A percentile compares a stretch with the other conserved stretches of the same genome.
Conservation (phyloP, 2,888 invertebrate species). For the Drosophila tripunctata region DNA sequence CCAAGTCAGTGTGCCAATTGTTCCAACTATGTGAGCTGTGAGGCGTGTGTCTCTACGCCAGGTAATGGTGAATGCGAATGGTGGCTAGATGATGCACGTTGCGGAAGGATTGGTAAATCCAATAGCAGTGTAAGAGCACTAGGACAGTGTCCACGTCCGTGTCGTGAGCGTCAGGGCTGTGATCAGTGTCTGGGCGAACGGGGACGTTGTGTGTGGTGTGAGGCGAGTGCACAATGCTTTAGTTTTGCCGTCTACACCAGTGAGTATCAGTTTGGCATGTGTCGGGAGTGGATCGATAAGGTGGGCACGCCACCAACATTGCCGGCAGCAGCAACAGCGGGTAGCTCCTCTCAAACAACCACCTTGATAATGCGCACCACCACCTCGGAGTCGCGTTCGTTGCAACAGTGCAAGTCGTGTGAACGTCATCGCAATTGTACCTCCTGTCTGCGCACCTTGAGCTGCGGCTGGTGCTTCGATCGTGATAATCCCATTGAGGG, state of each 20-base stretch:
- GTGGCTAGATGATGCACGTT: slow-evolving; percentile 95
- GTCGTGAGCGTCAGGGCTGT: slow-evolving; percentile 91
- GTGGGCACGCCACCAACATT: slow-evolving; percentile 82
- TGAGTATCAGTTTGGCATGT: slow-evolving; percentile 96
- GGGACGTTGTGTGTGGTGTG: slow-evolving; percentile 97
- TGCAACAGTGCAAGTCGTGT: slow-evolving; percentile 92
- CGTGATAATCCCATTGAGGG: slow-evolving; percentile 94
- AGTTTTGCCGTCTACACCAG: slow-evolving; percentile 98
- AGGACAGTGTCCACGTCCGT: slow-evolving; percentile 91
- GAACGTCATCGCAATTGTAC: slow-evolving; percentile 90
- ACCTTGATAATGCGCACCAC: slow-evolving; percentile 37
- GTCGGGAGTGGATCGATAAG: slow-evolving; percentile 96
- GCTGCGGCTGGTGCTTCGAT: slow-evolving; percentile 98
- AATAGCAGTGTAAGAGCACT: slow-evolving; percentile 87
- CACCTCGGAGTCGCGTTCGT: slow-evolving; percentile 63
- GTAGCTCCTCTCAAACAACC: slow-evolving; percentile 60
- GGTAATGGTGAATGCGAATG: slow-evolving; percentile 91
- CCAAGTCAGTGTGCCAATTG: slow-evolving; percentile 94
- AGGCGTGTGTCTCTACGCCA: slow-evolving; percentile 91
- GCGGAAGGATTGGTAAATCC: slow-evolving; percentile 91
- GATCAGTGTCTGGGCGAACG: slow-evolving; percentile 93
- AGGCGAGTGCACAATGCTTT: slow-evolving; percentile 95
- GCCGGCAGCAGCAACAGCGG: slow-evolving; percentile 60
- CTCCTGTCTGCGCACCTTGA: slow-evolving; percentile 91
- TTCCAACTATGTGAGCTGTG: slow-evolving; percentile 94